Base-by-base conservation (phyloP, 1,140 invertebrate genomes). In the Heliconius hermathena region DNA sequence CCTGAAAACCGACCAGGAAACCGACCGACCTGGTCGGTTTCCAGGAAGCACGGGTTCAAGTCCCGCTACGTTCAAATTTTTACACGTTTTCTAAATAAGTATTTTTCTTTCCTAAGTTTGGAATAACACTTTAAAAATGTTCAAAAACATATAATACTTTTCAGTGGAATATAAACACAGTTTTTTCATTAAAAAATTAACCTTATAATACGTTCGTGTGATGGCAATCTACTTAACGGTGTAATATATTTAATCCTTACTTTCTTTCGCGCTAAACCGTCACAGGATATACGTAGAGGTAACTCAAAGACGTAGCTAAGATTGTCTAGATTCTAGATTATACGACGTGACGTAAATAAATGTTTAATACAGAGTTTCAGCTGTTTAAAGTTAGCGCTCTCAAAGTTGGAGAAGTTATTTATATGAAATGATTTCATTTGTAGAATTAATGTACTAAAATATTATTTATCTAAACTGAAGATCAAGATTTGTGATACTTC, bases 251-350 rank as follows among this genome's bases (percentile, higher is more conserved):
- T 66, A 66, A 66, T 66, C 60, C 60, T 29, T 66, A 66, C 8
- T 66, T 66, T 66, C 60, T 66, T 66, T 26, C 26, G 26, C 60
- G 60, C 60, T 66, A 66, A 29, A 66, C 60, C 60, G 60, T 66
- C 60, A 26, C 60, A 66, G 60, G 26, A 66, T 66, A 66, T 16
- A 66, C 60, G 22, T 66, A 29, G 60, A 66, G 22, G 60, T 66
- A 66, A 29, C 60, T 66, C 60, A 66, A 66, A 66, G 60, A 29
- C 60, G 60, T 66, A 66, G 49, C 49, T 52, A 18, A 52, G 22
- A 66, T 66, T 66, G 60, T 66, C 60, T 66, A 66, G 60, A 66
- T 66, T 66, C 60, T 66, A 66, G 26, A 66, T 66, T 66, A 29
- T 66, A 66, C 60, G 26, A 29, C 26, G 60, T 16, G 60, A 26